Evolutionary conservation across 2,888 invertebrate genomes (phyloP).

Genomic region (Iphiclides podalirius): DNA sequence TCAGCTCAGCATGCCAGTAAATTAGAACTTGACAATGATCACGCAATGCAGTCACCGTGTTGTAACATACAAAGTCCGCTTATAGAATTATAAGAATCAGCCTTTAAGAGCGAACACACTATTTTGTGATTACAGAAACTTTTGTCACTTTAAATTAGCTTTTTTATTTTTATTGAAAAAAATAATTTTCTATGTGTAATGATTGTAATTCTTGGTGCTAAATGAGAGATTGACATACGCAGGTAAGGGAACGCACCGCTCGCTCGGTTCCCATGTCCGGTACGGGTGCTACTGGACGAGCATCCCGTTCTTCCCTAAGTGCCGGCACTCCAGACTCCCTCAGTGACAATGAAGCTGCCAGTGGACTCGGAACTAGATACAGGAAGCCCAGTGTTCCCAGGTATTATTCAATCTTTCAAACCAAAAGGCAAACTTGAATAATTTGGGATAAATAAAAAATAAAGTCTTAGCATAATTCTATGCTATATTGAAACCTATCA

Average conservation of each 20-base stretch:
- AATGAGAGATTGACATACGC: slow-evolving; percentile 30
- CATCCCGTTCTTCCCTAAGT: slow-evolving; percentile 88
- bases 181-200: background rate
- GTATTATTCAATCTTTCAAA: too few species aligned
- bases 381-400: slow-evolving; percentile 83
- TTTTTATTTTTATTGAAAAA: slow-evolving; percentile 4
- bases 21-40: slow-evolving; percentile 22
- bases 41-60: slow-evolving; percentile 13
- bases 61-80: slow-evolving; percentile 19
- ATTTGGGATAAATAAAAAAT: background rate
- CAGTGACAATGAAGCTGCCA: slow-evolving; percentile 91
- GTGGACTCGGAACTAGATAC: slow-evolving; percentile 84
- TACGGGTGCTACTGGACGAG: slow-evolving; percentile 75
- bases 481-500: too few species aligned
- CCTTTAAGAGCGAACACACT: slow-evolving; percentile 4
- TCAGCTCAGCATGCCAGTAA: slow-evolving; percentile 56
- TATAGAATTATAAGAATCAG: slow-evolving; percentile 7
- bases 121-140: background rate
- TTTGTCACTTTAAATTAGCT: slow-evolving; percentile 1
- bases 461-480: too few species aligned
- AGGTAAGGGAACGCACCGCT: slow-evolving; percentile 96
- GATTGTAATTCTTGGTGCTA: background rate
- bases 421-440: background rate
- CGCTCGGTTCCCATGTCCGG: slow-evolving; percentile 94
- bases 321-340: slow-evolving; percentile 94